These are phyloP conservation scores for Apamea crenata DNA, from an alignment of 2,888 invertebrate genomes.

Conservation along the genomic window DNA sequence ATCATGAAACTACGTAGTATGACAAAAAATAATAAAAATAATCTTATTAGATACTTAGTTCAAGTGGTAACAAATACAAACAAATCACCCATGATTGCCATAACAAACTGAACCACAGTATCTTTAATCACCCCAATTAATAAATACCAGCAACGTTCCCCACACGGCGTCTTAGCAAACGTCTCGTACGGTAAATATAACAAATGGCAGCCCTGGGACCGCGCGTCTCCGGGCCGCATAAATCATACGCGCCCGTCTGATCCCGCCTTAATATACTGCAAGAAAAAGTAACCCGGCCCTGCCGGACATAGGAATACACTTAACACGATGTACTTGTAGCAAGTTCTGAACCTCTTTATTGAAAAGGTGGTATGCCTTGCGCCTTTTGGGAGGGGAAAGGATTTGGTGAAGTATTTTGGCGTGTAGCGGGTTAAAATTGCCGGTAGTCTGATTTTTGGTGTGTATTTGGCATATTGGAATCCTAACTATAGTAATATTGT, in stretches of 20 bases:
- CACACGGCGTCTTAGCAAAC: constrained; percentile 29
- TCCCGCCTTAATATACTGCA: constrained; percentile 87
- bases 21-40: no score
- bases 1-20: neutral
- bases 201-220: constrained; percentile 63
- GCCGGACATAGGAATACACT: constrained; percentile 81
- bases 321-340: constrained; percentile 65
- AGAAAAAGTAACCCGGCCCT: constrained; percentile 85
- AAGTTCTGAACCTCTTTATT: constrained; percentile 52
- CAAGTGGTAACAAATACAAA: constrained; percentile 5
- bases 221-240: constrained; percentile 70
- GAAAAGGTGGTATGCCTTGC: constrained; percentile 46
- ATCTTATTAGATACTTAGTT: no score
- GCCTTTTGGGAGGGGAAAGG: constrained; percentile 29
- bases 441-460: neutral
- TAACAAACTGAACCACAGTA: constrained; percentile 30
- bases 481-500: neutral
- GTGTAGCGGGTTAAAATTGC: neutral
- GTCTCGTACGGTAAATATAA: constrained; percentile 48
- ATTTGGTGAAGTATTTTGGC: constrained; percentile 17
- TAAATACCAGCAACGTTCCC: constrained; percentile 35
- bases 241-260: constrained; percentile 83
- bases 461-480: neutral
- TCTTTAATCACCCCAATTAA: constrained; percentile 47
- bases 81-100: constrained; percentile 28